Evolutionary conservation across 1,140 invertebrate species (phyloP).

Genomic region (Chrysoperla carnea): DNA sequence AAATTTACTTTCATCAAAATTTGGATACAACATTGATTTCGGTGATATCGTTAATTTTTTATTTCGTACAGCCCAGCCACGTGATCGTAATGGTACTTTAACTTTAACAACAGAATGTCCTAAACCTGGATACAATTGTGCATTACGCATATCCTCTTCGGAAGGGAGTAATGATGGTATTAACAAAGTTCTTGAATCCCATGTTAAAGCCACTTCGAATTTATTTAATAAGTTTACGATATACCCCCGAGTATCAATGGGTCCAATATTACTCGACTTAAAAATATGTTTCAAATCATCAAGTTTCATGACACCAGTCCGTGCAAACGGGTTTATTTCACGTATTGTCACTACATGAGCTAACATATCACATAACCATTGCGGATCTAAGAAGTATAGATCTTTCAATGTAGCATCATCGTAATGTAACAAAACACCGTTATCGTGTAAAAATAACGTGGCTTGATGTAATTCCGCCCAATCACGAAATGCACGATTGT

Average conservation of each 20-base stretch:
- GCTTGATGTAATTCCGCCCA: constrained; percentile 84
- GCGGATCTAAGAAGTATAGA: constrained; percentile 82
- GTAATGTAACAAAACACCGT: constrained; percentile 95
- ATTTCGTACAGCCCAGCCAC: constrained; percentile 43
- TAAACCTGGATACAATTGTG: constrained; percentile 18
- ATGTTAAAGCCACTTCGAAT: constrained; percentile 95
- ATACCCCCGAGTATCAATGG: constrained; percentile 53
- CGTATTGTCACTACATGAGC: constrained; percentile 90
- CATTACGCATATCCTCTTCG: constrained; percentile 43
- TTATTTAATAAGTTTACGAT: constrained; percentile 85
- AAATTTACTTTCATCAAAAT: constrained; percentile 12
- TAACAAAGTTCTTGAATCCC: constrained; percentile 78
- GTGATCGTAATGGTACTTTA: constrained; percentile 49
- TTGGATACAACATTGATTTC: constrained; percentile 23
- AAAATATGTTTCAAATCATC: constrained; percentile 89
- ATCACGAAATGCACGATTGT: constrained; percentile 63
- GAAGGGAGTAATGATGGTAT: constrained; percentile 83
- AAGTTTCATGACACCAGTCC: constrained; percentile 83
- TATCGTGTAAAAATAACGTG: constrained; percentile 92
- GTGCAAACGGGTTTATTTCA: constrained; percentile 91
- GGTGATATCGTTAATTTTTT: constrained; percentile 38
- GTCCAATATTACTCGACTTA: constrained; percentile 43
- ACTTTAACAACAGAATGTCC: constrained; percentile 24
- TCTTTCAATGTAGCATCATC: constrained; percentile 92
- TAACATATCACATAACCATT: constrained; percentile 96